Evolutionary conservation across 2,888 invertebrate genomes (phyloP).

Genomic region (Apodemia hepburni): DNA sequence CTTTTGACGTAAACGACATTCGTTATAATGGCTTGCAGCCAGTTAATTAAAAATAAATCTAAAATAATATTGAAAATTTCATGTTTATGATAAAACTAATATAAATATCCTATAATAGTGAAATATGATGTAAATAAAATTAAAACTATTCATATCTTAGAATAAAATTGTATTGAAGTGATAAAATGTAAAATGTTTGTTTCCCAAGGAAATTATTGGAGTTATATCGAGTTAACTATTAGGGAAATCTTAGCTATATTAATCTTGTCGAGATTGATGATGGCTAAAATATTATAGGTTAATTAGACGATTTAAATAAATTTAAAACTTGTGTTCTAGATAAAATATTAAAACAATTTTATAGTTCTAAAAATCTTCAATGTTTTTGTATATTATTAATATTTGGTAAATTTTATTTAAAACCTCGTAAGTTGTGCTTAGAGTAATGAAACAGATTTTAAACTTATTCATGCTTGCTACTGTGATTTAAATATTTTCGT

Average conservation of each 20-base stretch:
- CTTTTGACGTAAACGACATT: slow-evolving; percentile 3
- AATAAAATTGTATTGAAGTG: slow-evolving; percentile 59
- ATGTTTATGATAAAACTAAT: slow-evolving; percentile 25
- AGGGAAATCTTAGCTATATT: slow-evolving; percentile 54
- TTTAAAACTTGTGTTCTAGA: neutral
- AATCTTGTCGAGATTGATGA: slow-evolving; percentile 37
- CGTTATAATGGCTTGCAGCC: slow-evolving; percentile 12
- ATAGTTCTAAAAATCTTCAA: neutral
- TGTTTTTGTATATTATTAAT: neutral
- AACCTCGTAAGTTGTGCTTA: neutral
- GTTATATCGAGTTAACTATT: slow-evolving; percentile 69
- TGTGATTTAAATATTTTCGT: too few relatives aligned
- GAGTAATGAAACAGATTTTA: neutral
- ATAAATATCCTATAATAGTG: slow-evolving; percentile 28
- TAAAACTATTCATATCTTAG: slow-evolving; percentile 77
- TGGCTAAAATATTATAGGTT: slow-evolving; percentile 31
- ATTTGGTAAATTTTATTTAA: neutral
- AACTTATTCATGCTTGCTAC: too few relatives aligned
- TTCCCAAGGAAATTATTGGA: slow-evolving; percentile 70
- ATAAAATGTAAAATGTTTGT: slow-evolving; percentile 54
- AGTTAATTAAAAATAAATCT: neutral
- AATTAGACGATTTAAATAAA: slow-evolving; percentile 43
- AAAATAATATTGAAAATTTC: slow-evolving; percentile 23
- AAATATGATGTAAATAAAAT: slow-evolving; percentile 54
- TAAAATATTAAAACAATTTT: neutral